These are phyloP conservation scores for Coccyzus lansbergi DNA, from an alignment of 2,797 vertebrate genomes.

Conservation along the genomic window DNA sequence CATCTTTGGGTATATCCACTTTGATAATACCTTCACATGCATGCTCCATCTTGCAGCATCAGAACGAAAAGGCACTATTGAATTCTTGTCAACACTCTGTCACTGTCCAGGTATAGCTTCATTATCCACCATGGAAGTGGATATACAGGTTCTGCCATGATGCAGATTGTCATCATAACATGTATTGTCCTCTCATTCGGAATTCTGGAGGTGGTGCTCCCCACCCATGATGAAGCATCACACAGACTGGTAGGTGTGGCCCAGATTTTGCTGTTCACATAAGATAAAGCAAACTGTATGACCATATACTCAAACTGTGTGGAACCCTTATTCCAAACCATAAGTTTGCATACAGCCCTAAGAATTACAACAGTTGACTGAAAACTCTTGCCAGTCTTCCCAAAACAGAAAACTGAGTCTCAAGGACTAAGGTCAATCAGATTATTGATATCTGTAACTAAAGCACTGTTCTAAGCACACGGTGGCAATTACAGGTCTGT, in stretches of 20 bases:
- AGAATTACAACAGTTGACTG: neutral
- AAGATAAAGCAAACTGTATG: neutral
- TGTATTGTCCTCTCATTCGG: neutral
- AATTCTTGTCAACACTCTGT: neutral
- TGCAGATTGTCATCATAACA: neutral
- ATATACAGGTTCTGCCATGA: neutral
- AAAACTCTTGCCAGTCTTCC: neutral
- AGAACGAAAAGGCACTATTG: neutral
- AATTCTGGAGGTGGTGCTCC: neutral
- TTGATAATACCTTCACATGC: neutral
- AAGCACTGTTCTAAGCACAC: neutral
- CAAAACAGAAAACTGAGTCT: neutral
- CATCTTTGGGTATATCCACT: neutral
- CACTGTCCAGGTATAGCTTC: neutral
- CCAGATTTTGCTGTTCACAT: neutral
- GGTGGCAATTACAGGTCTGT: neutral
- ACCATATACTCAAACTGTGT: neutral
- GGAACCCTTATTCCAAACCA: neutral
- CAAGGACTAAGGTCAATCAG: rapidly evolving
- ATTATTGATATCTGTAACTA: neutral
- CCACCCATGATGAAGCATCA: neutral
- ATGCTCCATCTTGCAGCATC: neutral
- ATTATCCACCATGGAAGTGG: neutral
- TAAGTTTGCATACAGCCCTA: neutral
- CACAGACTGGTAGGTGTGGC: neutral